phyloP scores from a whole-genome alignment of 2,888 invertebrate species.

The Drosophila fungiperda region DNA sequence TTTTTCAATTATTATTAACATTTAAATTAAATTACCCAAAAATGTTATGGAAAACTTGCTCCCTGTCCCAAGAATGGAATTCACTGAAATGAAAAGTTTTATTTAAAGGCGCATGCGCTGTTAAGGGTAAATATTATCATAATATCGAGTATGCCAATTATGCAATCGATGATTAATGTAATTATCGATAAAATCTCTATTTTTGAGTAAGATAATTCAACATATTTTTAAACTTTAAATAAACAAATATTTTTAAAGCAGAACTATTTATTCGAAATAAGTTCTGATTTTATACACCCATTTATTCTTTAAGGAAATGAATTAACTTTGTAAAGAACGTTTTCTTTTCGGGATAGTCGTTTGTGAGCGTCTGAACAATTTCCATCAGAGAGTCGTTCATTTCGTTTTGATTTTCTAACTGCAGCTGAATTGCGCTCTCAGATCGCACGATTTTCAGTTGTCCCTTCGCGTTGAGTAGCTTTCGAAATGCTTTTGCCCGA shows the following conservation, averaged over 20 bases:
- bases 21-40: neutral
- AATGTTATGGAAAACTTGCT: conserved; percentile 1
- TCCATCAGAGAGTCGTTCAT: conserved; percentile 55
- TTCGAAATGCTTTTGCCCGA: conserved; percentile 65
- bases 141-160: neutral
- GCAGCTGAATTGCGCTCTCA: conserved; percentile 47
- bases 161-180: conserved; percentile 12
- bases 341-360: conserved; percentile 63
- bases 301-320: conserved; percentile 58
- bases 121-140: neutral
- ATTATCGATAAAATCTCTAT: neutral
- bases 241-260: neutral
- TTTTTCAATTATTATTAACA: neutral
- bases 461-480: conserved; percentile 43
- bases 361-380: conserved; percentile 50
- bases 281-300: neutral
- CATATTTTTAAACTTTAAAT: neutral
- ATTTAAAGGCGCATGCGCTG: conserved; percentile 28
- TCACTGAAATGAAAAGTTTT: conserved; percentile 11
- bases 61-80: conserved; percentile 2
- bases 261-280: neutral
- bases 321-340: conserved; percentile 54
- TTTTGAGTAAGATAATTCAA: too few species aligned
- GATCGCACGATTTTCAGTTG: conserved; percentile 50
- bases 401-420: conserved; percentile 55